A percentile compares a stretch with the other conserved stretches of the same genome.
These are phyloP conservation scores for Pterostichus madidus DNA, from an alignment of 2,888 invertebrate genomes.

Conservation along the genomic window DNA sequence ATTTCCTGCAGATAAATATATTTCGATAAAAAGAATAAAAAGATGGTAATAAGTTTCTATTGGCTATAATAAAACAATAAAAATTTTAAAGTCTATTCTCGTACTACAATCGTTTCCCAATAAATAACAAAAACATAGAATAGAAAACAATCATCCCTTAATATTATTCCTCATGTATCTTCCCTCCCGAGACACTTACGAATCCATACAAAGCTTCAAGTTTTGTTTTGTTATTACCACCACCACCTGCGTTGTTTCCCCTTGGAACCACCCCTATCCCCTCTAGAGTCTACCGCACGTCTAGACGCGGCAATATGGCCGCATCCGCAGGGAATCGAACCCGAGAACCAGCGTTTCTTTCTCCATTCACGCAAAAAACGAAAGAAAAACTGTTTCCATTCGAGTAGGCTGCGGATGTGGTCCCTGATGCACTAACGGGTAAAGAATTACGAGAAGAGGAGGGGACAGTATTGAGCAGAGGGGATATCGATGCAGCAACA, in stretches of 20 bases:
- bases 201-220: slow-evolving; percentile 37
- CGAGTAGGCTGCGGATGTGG: slow-evolving; percentile 27
- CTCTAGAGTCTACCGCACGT: slow-evolving; percentile 40
- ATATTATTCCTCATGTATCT: slow-evolving; percentile 7
- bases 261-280: neutral
- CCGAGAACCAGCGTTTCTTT: slow-evolving; percentile 26
- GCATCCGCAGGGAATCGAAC: slow-evolving; percentile 16
- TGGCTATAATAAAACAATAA: too few species aligned
- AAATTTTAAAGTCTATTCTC: too few species aligned
- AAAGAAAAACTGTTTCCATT: slow-evolving; percentile 47
- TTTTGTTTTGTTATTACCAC: slow-evolving; percentile 51
- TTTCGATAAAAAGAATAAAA: too few species aligned
- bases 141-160: slow-evolving; percentile 39
- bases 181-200: slow-evolving; percentile 29
- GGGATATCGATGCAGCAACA: too few species aligned
- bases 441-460: slow-evolving; percentile 15
- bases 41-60: too few species aligned
- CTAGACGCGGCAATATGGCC: slow-evolving; percentile 54
- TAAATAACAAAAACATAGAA: slow-evolving; percentile 25
- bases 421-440: slow-evolving; percentile 48
- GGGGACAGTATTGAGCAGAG: too few species aligned
- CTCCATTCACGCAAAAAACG: slow-evolving; percentile 15
- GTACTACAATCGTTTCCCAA: neutral
- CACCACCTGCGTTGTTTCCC: slow-evolving; percentile 45
- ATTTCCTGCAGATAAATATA: too few species aligned